These are phyloP conservation scores for Drosophila subpulchrella DNA, from an alignment of 1,140 invertebrate species.

Conservation along the genomic window DNA sequence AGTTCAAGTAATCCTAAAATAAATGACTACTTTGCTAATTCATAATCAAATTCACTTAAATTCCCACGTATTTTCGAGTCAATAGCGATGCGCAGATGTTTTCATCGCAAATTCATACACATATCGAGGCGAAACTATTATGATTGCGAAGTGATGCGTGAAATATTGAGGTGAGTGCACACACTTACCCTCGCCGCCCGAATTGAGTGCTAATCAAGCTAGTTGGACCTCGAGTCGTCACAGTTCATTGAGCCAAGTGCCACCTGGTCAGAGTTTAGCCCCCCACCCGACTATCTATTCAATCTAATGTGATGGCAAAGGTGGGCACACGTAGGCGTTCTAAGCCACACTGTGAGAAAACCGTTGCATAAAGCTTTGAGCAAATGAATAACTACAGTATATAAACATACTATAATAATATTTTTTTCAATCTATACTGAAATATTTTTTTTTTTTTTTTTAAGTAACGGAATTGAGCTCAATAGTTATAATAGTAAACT, in stretches of 20 bases:
- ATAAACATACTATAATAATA: no score
- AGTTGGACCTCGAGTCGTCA: constrained; percentile 58
- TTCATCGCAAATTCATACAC: background rate
- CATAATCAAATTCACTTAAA: background rate
- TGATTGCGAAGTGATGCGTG: constrained; percentile 65
- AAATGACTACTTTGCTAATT: background rate
- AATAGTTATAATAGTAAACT: no score
- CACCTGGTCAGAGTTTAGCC: constrained; percentile 43
- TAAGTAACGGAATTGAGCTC: no score
- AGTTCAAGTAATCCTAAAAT: no score
- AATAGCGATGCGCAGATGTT: background rate
- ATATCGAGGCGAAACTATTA: constrained; percentile 36
- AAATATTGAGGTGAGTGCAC: constrained; percentile 71
- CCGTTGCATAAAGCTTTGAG: background rate
- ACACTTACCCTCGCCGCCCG: constrained; percentile 42
- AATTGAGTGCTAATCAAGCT: constrained; percentile 62
- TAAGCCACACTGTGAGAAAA: background rate
- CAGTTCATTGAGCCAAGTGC: constrained; percentile 69
- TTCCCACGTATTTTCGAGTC: background rate
- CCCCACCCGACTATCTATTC: background rate
- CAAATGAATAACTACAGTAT: background rate
- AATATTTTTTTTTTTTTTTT: no score
- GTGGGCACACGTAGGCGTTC: background rate
- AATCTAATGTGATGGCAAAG: background rate
- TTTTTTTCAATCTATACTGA: no score